phyloP scores from a whole-genome alignment of 2,113 vertebrate genomes.

The Turdus rufiventris region DNA sequence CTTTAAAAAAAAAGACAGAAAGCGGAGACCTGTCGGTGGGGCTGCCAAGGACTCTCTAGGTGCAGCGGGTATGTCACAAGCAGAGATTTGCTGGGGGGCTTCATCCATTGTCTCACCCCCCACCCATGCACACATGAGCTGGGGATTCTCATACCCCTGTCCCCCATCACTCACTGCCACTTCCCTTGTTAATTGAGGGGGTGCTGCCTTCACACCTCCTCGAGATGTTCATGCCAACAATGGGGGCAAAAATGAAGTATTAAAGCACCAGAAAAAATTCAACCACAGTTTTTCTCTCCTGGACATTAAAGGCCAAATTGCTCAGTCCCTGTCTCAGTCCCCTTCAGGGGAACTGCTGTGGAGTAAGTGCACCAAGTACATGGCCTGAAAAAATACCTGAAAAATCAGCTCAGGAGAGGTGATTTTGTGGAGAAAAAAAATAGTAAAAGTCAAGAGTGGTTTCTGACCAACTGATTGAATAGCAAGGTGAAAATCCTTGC shows the following conservation, averaged over 20 bases:
- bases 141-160: background rate
- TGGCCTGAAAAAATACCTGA: background rate
- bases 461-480: background rate
- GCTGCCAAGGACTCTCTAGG: background rate
- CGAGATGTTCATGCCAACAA: background rate
- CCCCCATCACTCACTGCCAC: background rate
- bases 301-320: background rate
- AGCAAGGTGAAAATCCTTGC: constrained; percentile 10
- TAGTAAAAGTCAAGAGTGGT: background rate
- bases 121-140: fast-evolving
- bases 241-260: background rate
- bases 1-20: background rate
- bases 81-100: background rate
- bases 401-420: background rate
- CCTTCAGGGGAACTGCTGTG: background rate
- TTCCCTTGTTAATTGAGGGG: background rate
- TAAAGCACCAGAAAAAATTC: background rate
- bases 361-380: background rate
- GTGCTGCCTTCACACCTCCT: background rate
- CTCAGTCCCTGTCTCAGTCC: background rate
- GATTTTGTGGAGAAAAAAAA: background rate
- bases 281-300: fast-evolving
- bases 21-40: background rate
- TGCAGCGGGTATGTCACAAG: background rate
- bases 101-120: background rate